phyloP scores from a whole-genome alignment of 2,113 vertebrate species.

The Melospiza melodia region DNA sequence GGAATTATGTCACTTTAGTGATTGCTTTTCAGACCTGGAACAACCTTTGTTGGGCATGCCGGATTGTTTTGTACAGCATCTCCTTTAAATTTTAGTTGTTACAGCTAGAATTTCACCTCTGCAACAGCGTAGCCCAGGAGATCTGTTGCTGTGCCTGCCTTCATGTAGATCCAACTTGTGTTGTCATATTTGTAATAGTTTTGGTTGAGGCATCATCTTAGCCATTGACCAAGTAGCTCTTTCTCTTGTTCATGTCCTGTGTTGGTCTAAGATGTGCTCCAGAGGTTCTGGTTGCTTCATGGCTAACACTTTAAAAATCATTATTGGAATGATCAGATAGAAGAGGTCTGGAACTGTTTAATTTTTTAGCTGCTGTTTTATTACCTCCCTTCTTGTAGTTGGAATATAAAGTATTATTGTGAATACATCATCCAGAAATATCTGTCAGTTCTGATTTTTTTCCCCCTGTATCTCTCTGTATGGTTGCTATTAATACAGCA shows the following conservation, averaged over 20 bases:
- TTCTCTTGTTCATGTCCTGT: not conserved
- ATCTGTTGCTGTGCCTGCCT: not conserved
- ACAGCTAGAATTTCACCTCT: not conserved
- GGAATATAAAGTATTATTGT: slow-evolving; percentile 10
- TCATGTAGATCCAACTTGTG: not conserved
- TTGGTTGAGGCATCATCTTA: not conserved
- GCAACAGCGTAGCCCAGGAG: not conserved
- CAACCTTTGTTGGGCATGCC: not conserved
- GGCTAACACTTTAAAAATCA: not conserved
- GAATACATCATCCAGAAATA: slow-evolving; percentile 37
- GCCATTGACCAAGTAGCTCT: not conserved
- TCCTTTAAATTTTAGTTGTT: not conserved
- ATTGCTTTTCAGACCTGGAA: not conserved
- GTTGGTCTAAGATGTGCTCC: not conserved
- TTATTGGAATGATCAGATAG: not conserved
- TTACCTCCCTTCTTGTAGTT: not conserved
- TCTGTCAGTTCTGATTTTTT: slow-evolving; percentile 6
- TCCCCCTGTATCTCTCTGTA: not conserved
- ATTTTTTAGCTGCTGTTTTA: not conserved
- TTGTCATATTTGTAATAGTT: not conserved
- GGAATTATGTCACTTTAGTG: not conserved
- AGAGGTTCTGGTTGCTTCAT: not conserved
- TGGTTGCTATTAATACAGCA: slow-evolving; percentile 1
- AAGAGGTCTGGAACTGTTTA: not conserved
- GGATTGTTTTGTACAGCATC: not conserved